phyloP scores from a whole-genome alignment of 1,140 invertebrate genomes.

The Cotesia typhae region DNA sequence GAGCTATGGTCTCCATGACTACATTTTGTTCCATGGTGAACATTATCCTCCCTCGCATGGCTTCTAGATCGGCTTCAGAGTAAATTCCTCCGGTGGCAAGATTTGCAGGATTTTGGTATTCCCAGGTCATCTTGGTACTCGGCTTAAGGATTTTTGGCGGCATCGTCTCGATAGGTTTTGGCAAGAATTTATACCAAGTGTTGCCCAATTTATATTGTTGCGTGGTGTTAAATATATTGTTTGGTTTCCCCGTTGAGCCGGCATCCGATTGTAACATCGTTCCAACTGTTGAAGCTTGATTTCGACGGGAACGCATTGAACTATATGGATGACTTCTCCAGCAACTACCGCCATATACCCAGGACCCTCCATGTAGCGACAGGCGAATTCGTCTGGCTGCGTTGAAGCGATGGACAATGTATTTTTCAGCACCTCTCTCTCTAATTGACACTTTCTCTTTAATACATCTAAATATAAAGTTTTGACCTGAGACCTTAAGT shows the following conservation, averaged over 20 bases:
- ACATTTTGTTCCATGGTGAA: no score
- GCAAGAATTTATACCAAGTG: not conserved
- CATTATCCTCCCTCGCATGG: no score
- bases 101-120: not conserved
- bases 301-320: no score
- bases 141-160: not conserved
- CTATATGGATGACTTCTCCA: no score
- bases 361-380: constrained; percentile 29
- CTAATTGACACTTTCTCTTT: not conserved
- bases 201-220: not conserved
- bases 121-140: not conserved
- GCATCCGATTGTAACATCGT: no score
- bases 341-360: no score
- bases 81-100: no score
- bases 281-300: no score
- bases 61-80: no score
- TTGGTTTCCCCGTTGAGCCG: no score
- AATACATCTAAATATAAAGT: constrained; percentile 14
- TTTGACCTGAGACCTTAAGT: constrained; percentile 19
- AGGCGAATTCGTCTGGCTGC: constrained; percentile 39
- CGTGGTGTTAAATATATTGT: no score
- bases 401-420: constrained; percentile 17
- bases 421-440: constrained; percentile 6
- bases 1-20: no score
- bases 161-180: constrained; percentile 17